Conservation (phyloP, 2,888 invertebrate species). For the Sinodicranocentrus sp. region DNA sequence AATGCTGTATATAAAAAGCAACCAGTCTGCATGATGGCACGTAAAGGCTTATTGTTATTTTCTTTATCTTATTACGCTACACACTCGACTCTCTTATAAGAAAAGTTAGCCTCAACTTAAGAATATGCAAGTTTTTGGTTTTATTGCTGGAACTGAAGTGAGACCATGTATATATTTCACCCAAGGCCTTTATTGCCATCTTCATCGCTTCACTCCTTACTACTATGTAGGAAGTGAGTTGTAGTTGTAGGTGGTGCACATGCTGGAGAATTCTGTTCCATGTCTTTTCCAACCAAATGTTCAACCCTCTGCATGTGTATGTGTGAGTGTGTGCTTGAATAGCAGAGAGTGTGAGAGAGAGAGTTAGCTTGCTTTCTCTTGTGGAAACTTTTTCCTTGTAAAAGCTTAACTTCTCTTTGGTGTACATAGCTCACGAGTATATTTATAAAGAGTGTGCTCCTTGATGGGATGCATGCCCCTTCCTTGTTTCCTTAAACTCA, state of each 20-base stretch:
- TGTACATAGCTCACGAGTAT: not conserved
- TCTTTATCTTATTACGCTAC: slow-evolving; percentile 28
- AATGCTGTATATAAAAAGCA: slow-evolving; percentile 2
- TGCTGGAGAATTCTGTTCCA: slow-evolving; percentile 29
- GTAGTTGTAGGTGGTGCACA: slow-evolving; percentile 13
- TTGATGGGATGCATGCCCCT: slow-evolving; percentile 38
- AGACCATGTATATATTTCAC: slow-evolving; percentile 41
- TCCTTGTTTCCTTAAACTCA: slow-evolving; percentile 2
- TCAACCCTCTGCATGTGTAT: not conserved
- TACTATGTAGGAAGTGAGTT: not conserved
- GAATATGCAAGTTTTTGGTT: slow-evolving; percentile 27
- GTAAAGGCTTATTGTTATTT: slow-evolving; percentile 47
- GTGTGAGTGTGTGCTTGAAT: slow-evolving; percentile 7
- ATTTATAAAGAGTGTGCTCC: too few species aligned
- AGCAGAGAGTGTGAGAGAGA: too few species aligned
- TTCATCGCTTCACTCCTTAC: slow-evolving; percentile 36
- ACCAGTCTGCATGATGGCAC: not conserved
- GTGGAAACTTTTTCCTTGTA: slow-evolving; percentile 30
- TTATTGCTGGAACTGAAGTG: slow-evolving; percentile 46
- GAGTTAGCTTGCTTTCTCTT: not conserved
- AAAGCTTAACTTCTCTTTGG: slow-evolving; percentile 18
- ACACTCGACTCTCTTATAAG: not conserved
- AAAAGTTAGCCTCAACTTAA: not conserved
- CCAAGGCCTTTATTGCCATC: slow-evolving; percentile 55
- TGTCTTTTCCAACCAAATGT: slow-evolving; percentile 3